A percentile compares a stretch with the other conserved stretches of the same genome.
These are phyloP conservation scores for Nebria ingens DNA, from an alignment of 1,140 invertebrate genomes.

Conservation along the genomic window DNA sequence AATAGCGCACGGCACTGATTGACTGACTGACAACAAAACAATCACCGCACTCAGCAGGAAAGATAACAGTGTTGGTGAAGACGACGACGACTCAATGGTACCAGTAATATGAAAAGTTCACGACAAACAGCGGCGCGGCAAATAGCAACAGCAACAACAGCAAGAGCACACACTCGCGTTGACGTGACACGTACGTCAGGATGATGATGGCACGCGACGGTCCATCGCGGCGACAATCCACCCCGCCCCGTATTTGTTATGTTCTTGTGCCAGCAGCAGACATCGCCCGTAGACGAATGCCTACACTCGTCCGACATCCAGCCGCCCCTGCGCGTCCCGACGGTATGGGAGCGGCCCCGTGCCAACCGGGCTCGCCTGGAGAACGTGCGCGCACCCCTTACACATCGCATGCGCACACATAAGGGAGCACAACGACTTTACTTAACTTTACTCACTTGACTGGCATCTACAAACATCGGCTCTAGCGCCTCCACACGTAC, in stretches of 20 bases:
- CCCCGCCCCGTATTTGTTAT: background rate
- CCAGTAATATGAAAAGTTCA: too few relatives aligned
- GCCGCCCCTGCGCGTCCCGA: slow-evolving; percentile 28
- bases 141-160: background rate
- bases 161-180: background rate
- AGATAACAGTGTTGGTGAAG: too few relatives aligned
- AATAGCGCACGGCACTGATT: background rate
- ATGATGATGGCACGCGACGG: background rate
- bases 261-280: slow-evolving; percentile 10
- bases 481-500: slow-evolving; percentile 21
- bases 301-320: slow-evolving; percentile 26
- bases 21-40: too few relatives aligned
- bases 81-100: too few relatives aligned
- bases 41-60: too few relatives aligned
- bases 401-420: slow-evolving; percentile 22
- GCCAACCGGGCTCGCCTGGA: slow-evolving; percentile 13
- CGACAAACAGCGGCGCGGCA: background rate
- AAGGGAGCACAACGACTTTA: background rate
- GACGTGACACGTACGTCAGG: background rate
- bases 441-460: slow-evolving; percentile 21
- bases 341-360: slow-evolving; percentile 30
- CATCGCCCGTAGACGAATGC: slow-evolving; percentile 29
- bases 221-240: slow-evolving; percentile 1
- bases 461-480: slow-evolving; percentile 23
- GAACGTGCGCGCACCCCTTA: slow-evolving; percentile 20